Percentiles rank a stretch among this genome's conserved stretches.
Conservation (phyloP, 2,888 invertebrate species). For the Cataglyphis albicans region DNA sequence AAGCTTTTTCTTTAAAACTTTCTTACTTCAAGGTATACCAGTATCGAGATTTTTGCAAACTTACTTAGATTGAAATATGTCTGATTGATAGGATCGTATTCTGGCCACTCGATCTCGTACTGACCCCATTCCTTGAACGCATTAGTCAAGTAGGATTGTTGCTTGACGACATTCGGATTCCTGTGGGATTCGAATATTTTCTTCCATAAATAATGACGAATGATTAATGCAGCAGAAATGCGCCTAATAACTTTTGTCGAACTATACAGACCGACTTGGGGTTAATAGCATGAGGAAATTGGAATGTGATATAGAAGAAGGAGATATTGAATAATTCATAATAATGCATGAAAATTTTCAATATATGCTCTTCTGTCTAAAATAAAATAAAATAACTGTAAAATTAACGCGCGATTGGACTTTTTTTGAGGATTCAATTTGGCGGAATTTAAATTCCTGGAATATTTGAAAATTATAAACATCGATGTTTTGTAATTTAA, state of each 20-base stretch:
- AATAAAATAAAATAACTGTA: not conserved
- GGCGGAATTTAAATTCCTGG: not conserved
- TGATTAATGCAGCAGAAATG: conserved; percentile 32
- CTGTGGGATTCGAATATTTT: conserved; percentile 85
- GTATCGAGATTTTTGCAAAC: conserved; percentile 64
- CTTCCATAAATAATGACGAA: conserved; percentile 39
- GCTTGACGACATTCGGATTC: conserved; percentile 92
- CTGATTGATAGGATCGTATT: conserved; percentile 91
- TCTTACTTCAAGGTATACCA: not conserved
- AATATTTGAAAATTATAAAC: not conserved
- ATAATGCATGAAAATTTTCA: conserved; percentile 21
- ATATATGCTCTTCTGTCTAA: not conserved
- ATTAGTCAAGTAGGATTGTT: conserved; percentile 89
- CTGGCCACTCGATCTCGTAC: conserved; percentile 94
- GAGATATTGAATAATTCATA: conserved; percentile 24
- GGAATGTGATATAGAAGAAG: conserved; percentile 6
- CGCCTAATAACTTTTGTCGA: conserved; percentile 32
- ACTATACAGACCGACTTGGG: not conserved
- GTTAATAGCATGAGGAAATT: conserved; percentile 41
- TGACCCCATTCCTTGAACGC: conserved; percentile 90
- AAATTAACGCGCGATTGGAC: not conserved
- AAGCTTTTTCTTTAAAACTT: not conserved
- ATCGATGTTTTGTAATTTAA: conserved; percentile 4
- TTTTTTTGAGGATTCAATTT: not conserved
- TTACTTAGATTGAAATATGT: conserved; percentile 93